These are phyloP conservation scores for Otus scops DNA, from an alignment of 2,797 vertebrate genomes.

Conservation along the genomic window DNA sequence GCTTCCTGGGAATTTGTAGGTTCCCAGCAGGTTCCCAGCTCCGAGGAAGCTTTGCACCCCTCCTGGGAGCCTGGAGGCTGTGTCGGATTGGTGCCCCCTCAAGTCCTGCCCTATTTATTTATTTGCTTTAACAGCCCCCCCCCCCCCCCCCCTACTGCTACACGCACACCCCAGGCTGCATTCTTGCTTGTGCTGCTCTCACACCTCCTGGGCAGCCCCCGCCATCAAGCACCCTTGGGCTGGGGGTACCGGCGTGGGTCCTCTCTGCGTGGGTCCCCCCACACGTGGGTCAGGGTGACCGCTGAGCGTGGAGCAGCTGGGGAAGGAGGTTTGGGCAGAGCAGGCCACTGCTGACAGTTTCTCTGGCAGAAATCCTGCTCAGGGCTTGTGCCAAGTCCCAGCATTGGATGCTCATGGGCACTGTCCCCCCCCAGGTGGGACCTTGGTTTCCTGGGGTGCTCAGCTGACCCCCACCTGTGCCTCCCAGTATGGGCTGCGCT, in stretches of 20 bases:
- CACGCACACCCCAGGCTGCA: not conserved
- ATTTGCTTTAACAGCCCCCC: not conserved
- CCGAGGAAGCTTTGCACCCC: not conserved
- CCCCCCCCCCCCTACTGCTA: not conserved
- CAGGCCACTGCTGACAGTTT: not conserved
- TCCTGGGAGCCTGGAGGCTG: not conserved
- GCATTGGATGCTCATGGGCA: fast-evolving
- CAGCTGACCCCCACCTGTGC: fast-evolving
- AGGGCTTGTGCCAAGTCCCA: not conserved
- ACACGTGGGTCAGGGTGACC: not conserved
- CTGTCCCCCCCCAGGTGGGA: not conserved
- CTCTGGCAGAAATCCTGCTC: not conserved
- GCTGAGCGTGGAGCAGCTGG: not conserved
- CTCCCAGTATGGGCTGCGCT: not conserved
- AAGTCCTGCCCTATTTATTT: conserved; percentile 26
- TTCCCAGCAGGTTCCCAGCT: not conserved
- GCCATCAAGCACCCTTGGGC: fast-evolving
- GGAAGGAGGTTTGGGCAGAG: not conserved
- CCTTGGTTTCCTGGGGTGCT: not conserved
- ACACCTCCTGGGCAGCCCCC: not conserved
- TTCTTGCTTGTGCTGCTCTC: not conserved
- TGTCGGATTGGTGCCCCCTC: not conserved
- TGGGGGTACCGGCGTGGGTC: not conserved
- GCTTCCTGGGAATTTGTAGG: not conserved
- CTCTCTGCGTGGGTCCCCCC: not conserved